Evolutionary conservation across 2,797 vertebrate species (phyloP).

Genomic region (Pelobates cultripes): DNA sequence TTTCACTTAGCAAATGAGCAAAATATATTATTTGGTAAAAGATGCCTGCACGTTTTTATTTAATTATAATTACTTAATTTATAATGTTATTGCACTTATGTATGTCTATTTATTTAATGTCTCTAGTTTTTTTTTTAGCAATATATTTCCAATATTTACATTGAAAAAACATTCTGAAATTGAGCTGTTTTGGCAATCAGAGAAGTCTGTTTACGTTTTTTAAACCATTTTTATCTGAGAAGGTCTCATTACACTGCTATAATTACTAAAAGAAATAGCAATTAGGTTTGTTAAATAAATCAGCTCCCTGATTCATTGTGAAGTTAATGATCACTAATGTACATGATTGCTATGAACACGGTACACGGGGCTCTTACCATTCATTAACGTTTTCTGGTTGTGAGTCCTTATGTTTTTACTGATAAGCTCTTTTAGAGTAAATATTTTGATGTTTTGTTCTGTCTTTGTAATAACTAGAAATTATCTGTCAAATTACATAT

Average conservation of each 20-base stretch:
- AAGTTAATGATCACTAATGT: slow-evolving; percentile 68
- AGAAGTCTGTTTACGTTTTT: background rate
- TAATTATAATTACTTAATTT: no score
- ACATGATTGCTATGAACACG: slow-evolving; percentile 60
- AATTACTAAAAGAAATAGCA: slow-evolving; percentile 21
- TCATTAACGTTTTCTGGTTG: slow-evolving; percentile 46
- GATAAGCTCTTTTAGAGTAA: slow-evolving; percentile 37
- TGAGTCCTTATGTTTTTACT: slow-evolving; percentile 30
- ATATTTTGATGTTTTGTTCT: slow-evolving; percentile 52
- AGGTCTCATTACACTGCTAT: background rate
- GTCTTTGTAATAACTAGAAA: slow-evolving; percentile 58
- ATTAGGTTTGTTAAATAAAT: slow-evolving; percentile 66
- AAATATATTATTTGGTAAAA: no score
- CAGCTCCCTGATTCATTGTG: slow-evolving; percentile 61
- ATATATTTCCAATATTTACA: no score
- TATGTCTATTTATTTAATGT: no score
- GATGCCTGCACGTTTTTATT: no score
- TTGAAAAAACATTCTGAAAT: no score
- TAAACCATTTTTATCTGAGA: background rate
- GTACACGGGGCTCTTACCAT: slow-evolving; percentile 56
- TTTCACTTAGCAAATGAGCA: no score
- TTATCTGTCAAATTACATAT: slow-evolving; percentile 46
- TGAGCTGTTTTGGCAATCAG: no score
- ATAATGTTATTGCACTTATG: no score
- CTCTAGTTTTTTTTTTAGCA: no score